Percentiles rank a stretch among this genome's conserved stretches.
Evolutionary conservation across 2,113 vertebrate genomes (phyloP).

Genomic region (Sapayoa aenigma): DNA sequence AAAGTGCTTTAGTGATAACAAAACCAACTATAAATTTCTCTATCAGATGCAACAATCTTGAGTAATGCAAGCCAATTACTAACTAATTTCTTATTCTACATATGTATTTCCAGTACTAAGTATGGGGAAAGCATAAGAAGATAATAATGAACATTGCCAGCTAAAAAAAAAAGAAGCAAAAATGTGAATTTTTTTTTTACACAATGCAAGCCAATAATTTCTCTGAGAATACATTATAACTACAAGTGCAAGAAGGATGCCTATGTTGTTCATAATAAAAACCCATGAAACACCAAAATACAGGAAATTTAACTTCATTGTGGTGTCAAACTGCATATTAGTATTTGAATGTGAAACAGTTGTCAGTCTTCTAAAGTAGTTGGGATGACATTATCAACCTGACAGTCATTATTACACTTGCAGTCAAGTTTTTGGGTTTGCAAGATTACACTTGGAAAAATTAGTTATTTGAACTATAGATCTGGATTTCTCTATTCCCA

Average conservation of each 20-base stretch:
- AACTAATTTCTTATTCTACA: neutral
- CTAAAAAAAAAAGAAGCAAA: neutral
- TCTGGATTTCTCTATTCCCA: constrained; percentile 50
- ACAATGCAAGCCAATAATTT: neutral
- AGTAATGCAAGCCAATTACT: constrained; percentile 4
- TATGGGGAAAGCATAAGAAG: neutral
- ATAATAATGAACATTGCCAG: neutral
- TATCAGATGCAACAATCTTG: neutral
- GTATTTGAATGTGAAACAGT: neutral
- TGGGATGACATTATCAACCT: neutral
- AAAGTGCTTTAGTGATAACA: neutral
- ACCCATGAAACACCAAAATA: neutral
- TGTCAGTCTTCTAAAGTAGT: neutral
- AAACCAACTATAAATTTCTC: neutral
- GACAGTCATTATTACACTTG: neutral
- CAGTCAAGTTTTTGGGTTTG: neutral
- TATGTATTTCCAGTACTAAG: neutral
- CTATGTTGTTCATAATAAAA: neutral
- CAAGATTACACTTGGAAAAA: constrained; percentile 7
- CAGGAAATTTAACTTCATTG: neutral
- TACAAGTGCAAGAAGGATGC: neutral
- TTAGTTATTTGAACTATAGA: constrained; percentile 12
- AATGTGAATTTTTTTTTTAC: neutral
- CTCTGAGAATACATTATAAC: neutral
- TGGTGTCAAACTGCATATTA: neutral